Conservation (phyloP, 2,797 vertebrate genomes). For the Sphaeramia orbicularis region DNA sequence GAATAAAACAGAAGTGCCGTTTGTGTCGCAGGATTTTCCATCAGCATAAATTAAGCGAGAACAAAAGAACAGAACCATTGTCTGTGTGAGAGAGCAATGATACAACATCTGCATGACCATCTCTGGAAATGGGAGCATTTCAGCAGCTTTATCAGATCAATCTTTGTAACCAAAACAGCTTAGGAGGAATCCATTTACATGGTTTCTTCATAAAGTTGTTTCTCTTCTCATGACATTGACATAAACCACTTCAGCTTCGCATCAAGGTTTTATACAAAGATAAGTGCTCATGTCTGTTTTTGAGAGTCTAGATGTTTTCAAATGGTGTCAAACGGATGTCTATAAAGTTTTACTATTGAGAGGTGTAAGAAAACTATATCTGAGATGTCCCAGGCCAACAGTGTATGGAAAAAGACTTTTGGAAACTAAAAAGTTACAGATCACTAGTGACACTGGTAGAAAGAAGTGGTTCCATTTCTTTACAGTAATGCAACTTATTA, state of each 20-base stretch:
- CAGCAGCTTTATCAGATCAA: conserved; percentile 27
- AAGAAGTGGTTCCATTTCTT: too few relatives aligned
- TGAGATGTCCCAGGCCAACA: too few relatives aligned
- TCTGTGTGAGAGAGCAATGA: conserved; percentile 20
- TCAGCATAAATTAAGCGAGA: conserved; percentile 20
- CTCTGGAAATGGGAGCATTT: conserved; percentile 20
- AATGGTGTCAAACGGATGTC: not conserved
- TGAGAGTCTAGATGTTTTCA: conserved; percentile 18
- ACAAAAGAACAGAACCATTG: conserved; percentile 25
- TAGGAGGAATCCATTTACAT: conserved; percentile 26
- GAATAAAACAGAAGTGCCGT: not conserved
- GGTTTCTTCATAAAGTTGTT: conserved; percentile 12
- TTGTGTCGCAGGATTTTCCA: conserved; percentile 20
- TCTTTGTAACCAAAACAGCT: conserved; percentile 16
- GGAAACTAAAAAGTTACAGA: too few relatives aligned
- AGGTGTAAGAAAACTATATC: conserved; percentile 8
- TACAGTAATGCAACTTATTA: too few relatives aligned
- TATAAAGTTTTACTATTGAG: conserved; percentile 2
- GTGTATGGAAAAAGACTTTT: too few relatives aligned
- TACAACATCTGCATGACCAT: conserved; percentile 12
- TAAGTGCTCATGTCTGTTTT: conserved; percentile 22
- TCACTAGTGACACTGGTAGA: too few relatives aligned
- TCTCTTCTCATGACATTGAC: conserved; percentile 9
- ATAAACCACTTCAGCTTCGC: conserved; percentile 30
- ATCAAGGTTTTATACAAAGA: conserved; percentile 30